Base-by-base conservation (phyloP, 2,797 vertebrate species). In the Hydrocynus forskahlii region DNA sequence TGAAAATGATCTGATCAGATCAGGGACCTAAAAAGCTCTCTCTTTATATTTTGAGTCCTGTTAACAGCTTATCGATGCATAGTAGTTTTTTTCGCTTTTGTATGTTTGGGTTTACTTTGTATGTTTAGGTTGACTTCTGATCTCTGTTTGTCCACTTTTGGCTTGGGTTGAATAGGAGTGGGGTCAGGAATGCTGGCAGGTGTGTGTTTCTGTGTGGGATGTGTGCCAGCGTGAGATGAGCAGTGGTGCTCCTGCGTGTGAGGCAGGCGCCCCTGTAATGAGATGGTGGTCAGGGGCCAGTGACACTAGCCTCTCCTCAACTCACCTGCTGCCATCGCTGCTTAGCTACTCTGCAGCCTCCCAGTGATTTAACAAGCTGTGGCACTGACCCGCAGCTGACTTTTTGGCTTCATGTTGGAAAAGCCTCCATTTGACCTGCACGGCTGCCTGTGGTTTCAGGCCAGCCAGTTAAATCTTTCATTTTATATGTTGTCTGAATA, bases 271-370 rank as follows among this genome's bases (percentile, higher is more conserved):
- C 64, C 57, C 50, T 17, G 25, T 85, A 75, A 77, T 86, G 75
- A 77, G 74, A 43, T 72, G 71, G 6, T 43, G 67, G 70, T 79
- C 80, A 82, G 60, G 54, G 68, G 79, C 62, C 79, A 73, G 29
- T 75, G 79, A 81, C 76, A 62, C 80, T 73, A 59, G 60, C 75
- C 71, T 69, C 48, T 21, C 55, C 50, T 79, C 14, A 76, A 21
- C n/a, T 86, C 69, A 81, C 81, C 73, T 75, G 72, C 73, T 77
- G 76, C 52, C 70, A 48, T 69, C 45, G 40, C 67, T 80, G 74
- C 74, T 77, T 80, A 79, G 79, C 50, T 57, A 23, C 54, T 67
- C 6, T 78, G 55, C 59, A 78, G 57, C 55, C 45, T 59, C 50
- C 67, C 57, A 13, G 2, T 8, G 76, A 57, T 68, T 54, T 80